Conservation (phyloP, 2,113 vertebrate genomes). For the Hydrochoerus hydrochaeris region DNA sequence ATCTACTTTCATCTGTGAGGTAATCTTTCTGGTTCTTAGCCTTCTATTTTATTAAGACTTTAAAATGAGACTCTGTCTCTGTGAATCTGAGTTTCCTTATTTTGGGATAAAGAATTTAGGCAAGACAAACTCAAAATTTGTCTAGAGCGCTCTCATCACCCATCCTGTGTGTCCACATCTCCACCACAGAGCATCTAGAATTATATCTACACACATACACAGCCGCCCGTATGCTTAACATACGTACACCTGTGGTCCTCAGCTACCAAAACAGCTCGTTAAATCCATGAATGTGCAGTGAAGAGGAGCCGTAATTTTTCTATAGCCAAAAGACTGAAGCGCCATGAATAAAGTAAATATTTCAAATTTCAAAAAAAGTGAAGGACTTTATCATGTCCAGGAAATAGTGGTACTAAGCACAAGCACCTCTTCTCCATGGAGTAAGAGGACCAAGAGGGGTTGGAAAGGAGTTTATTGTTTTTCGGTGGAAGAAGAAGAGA, state of each 20-base stretch:
- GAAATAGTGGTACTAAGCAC: not conserved
- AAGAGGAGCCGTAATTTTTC: not conserved
- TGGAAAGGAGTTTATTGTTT: not conserved
- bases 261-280: not conserved
- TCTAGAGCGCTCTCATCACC: not conserved
- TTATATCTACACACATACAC: too few relatives aligned
- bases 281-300: not conserved
- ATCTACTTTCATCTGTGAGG: not conserved
- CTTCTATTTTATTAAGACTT: not conserved
- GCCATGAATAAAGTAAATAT: not conserved
- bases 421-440: not conserved
- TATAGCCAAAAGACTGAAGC: not conserved
- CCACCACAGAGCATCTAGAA: not conserved
- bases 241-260: too few relatives aligned
- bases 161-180: not conserved
- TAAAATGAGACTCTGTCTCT: not conserved
- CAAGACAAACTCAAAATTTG: not conserved
- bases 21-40: not conserved
- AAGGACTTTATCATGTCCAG: not conserved
- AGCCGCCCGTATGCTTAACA: too few relatives aligned
- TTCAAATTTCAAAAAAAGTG: slow-evolving; percentile 27
- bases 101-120: not conserved
- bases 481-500: not conserved
- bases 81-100: not conserved
- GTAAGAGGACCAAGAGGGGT: not conserved